These are phyloP conservation scores for Myocastor coypus DNA, from an alignment of 2,113 vertebrate genomes.

Conservation along the genomic window DNA sequence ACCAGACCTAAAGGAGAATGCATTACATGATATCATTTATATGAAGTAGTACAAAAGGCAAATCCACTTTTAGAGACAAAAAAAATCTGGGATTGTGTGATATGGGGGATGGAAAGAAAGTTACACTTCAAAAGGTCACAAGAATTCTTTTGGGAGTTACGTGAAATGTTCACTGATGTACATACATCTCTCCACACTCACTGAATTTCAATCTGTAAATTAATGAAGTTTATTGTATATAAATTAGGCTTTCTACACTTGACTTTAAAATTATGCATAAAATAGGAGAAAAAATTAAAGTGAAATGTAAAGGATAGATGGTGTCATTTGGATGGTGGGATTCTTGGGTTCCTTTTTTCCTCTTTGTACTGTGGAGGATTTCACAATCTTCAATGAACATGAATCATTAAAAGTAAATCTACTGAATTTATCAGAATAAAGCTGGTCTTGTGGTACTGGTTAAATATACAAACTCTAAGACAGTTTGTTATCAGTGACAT, in stretches of 20 bases:
- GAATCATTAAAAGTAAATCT: not conserved
- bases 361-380: not conserved
- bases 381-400: not conserved
- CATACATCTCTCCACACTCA: not conserved
- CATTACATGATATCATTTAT: not conserved
- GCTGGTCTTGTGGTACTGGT: not conserved
- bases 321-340: not conserved
- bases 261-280: not conserved
- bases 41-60: constrained; percentile 10
- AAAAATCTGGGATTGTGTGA: not conserved
- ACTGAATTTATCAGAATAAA: not conserved
- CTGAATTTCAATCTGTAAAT: not conserved
- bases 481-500: not conserved
- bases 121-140: not conserved
- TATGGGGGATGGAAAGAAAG: not conserved
- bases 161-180: not conserved
- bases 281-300: not conserved
- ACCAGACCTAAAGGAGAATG: not conserved
- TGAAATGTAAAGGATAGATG: not conserved
- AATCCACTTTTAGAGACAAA: not conserved
- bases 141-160: not conserved
- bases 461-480: not conserved
- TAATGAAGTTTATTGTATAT: not conserved
- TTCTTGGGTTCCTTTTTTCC: constrained; percentile 26
- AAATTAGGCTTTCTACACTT: not conserved